Conservation (phyloP, 2,113 vertebrate species). For the Cephalopterus ornatus region DNA sequence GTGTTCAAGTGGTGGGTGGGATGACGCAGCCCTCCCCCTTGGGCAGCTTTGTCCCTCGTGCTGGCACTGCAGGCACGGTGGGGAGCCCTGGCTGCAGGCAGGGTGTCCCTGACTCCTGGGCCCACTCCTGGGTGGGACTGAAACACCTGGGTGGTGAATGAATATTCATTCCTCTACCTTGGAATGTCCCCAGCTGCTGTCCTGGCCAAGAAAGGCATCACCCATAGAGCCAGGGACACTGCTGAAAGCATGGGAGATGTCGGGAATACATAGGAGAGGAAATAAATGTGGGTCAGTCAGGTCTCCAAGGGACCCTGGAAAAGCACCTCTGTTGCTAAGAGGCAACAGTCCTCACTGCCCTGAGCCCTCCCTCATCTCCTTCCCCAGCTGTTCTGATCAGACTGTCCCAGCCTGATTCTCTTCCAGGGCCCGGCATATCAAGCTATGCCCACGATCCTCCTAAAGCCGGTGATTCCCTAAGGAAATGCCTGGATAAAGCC, state of each 20-base stretch:
- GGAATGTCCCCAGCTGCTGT: neutral
- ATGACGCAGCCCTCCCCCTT: neutral
- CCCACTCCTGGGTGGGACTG: neutral
- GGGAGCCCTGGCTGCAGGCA: neutral
- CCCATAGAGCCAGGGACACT: neutral
- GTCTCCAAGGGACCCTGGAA: neutral
- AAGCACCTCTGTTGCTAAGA: neutral
- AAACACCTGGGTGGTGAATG: neutral
- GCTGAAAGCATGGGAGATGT: neutral
- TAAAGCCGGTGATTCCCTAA: conserved; percentile 49
- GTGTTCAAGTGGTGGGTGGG: fast-evolving
- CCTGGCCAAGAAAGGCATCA: neutral
- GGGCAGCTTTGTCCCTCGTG: fast-evolving
- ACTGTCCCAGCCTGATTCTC: neutral
- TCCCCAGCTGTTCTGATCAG: neutral
- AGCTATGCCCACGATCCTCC: conserved; percentile 54
- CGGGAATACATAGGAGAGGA: neutral
- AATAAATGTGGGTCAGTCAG: fast-evolving
- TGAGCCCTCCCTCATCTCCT: neutral
- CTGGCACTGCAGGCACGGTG: fast-evolving
- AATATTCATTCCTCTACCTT: neutral
- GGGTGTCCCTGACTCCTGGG: neutral
- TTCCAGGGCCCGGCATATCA: conserved; percentile 70
- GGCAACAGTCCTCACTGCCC: neutral
- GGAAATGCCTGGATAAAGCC: conserved; percentile 76